Base-by-base conservation (phyloP, 2,113 vertebrate genomes). In the Semnopithecus entellus region DNA sequence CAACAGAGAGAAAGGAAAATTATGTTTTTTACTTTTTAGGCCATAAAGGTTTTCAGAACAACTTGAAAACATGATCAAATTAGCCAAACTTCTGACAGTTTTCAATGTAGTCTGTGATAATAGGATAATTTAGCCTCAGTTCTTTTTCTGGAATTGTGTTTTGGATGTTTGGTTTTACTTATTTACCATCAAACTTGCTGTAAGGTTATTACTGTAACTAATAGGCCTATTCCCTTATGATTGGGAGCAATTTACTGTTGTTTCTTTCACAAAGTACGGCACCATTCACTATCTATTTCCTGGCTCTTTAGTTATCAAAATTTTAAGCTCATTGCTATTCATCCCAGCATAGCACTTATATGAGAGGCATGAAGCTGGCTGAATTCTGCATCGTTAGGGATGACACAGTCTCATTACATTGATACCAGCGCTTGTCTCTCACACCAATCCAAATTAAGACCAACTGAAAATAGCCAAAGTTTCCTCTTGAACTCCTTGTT, bases 51-150 rank as follows among this genome's bases (percentile, higher is more conserved):
- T 92, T 96, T 84, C 64, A 88, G 81, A 95, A 75, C 43, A 59
- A 75, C 32, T 79, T 73, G 76, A 90, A 95, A 97, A 88, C 32
- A 48, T 40, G 30, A 70, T 76, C 40, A 93, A 84, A 80, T 57
- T 88, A 52, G 38, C 64, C 66, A 91, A 86, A 83, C 95, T 91
- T 85, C 87, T 75, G 66, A 55, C 2, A 6, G 22, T 48, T 89
- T 89, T 90, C 68, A 8, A 2, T 79, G 64, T 82, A 64, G 17
- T 73, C 59, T 82, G 7, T 81, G 66, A 91, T 79, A 50, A 82
- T 66, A 32, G 25, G 32, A 70, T 87, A 66, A 35, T 86, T 76
- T 50, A 85, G 73, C n/a, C 45, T 35, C 35, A 92, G 61, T 70
- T 35, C 17, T 66, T 81, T 76, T 86, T 27, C 64, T 68, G 3